A percentile compares a stretch with the other conserved stretches of the same genome.
Conservation (phyloP, 2,888 invertebrate genomes). For the Melanargia galathea region DNA sequence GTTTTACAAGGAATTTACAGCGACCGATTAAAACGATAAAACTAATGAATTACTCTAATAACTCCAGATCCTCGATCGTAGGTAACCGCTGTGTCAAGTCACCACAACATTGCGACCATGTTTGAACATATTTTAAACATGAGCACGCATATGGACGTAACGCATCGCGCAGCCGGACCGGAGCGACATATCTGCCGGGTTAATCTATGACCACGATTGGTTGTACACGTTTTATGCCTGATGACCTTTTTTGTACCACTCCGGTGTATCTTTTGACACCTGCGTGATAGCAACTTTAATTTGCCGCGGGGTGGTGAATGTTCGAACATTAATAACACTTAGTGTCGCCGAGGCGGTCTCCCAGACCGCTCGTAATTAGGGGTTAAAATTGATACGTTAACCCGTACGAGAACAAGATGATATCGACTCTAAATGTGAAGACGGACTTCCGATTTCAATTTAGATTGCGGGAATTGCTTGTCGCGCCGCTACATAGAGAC, state of each 20-base stretch:
- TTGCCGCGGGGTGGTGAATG: conserved; percentile 64
- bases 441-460: conserved; percentile 44
- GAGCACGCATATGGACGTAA: conserved; percentile 1
- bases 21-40: not conserved
- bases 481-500: conserved; percentile 21
- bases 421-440: conserved; percentile 31
- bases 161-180: not conserved
- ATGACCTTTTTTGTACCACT: conserved; percentile 76
- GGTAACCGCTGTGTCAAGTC: not conserved
- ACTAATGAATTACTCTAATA: not conserved
- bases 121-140: not conserved
- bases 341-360: conserved; percentile 58
- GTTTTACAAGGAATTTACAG: conserved; percentile 7
- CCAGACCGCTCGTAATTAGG: conserved; percentile 56
- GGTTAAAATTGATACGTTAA: conserved; percentile 74
- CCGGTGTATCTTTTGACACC: conserved; percentile 76
- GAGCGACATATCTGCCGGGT: conserved; percentile 30
- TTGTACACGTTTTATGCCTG: conserved; percentile 62
- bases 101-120: conserved; percentile 1
- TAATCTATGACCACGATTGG: conserved; percentile 57
- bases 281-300: conserved; percentile 71
- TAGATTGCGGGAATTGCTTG: conserved; percentile 38
- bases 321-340: conserved; percentile 73
- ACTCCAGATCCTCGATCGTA: too few relatives aligned
- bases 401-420: conserved; percentile 35